phyloP scores from a whole-genome alignment of 35 echinoderm and acorn worm genomes.

The Apostichopus californicus region DNA sequence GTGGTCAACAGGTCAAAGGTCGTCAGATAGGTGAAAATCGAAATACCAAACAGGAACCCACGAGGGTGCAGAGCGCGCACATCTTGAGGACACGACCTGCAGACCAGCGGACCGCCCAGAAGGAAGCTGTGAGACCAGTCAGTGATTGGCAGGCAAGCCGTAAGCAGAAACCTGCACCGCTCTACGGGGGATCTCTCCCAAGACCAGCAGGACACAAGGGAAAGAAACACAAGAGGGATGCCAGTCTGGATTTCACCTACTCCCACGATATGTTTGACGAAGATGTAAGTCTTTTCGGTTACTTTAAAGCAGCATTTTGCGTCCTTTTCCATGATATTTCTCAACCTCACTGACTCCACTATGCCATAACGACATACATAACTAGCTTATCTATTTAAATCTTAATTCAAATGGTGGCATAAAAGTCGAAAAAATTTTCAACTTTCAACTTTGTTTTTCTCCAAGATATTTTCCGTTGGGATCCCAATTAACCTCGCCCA shows the following conservation, averaged over 20 bases:
- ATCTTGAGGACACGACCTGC: background rate
- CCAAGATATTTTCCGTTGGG: no score
- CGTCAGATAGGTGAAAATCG: background rate
- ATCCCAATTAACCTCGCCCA: no score
- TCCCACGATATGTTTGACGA: background rate
- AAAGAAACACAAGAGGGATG: background rate
- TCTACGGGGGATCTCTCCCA: background rate
- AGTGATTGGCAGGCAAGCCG: background rate
- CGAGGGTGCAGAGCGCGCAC: background rate
- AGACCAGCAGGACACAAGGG: background rate
- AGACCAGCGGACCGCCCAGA: background rate
- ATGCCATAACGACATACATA: no score
- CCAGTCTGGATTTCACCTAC: background rate
- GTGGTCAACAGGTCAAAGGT: background rate
- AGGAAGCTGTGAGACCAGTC: background rate
- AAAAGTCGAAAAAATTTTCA: no score
- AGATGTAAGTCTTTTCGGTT: constrained; percentile 4
- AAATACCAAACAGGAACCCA: background rate
- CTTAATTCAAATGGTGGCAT: no score
- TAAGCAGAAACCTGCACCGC: background rate
- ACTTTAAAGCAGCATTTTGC: no score
- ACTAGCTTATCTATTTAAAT: no score
- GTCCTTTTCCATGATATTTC: no score
- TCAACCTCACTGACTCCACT: no score
- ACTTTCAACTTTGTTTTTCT: no score